Evolutionary conservation across 2,888 invertebrate genomes (phyloP).

Genomic region (Spodoptera littoralis): DNA sequence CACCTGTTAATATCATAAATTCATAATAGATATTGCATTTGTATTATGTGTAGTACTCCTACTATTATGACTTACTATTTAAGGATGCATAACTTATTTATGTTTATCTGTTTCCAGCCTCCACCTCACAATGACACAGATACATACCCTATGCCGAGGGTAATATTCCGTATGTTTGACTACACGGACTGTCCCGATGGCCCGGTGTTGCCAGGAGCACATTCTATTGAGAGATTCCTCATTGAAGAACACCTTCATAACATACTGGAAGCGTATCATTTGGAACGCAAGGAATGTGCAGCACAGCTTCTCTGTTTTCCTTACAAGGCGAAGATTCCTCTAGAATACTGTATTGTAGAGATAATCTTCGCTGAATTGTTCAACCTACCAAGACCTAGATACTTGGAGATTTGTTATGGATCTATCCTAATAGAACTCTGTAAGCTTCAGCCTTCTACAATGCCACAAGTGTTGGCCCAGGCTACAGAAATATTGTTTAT

Average conservation of each 20-base stretch:
- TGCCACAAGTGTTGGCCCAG: constrained; percentile 99
- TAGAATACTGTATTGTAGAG: constrained; percentile 99
- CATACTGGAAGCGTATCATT: constrained; percentile 95
- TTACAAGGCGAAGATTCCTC: constrained; percentile 97
- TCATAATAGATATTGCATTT: too few relatives aligned
- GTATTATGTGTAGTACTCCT: too few relatives aligned
- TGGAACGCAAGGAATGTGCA: constrained; percentile 98
- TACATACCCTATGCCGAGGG: constrained; percentile 97
- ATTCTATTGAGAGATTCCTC: constrained; percentile 98
- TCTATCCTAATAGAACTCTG: constrained; percentile 98
- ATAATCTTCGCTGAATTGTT: constrained; percentile 98
- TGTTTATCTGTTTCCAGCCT: constrained; percentile 87
- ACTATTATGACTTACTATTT: too few relatives aligned
- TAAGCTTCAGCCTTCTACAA: constrained; percentile 97
- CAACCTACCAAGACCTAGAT: constrained; percentile 96
- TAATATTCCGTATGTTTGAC: constrained; percentile 99
- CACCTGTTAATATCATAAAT: too few relatives aligned
- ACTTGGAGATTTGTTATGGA: constrained; percentile 97
- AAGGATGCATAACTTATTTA: too few relatives aligned
- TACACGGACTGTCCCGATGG: constrained; percentile 99
- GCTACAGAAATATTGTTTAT: constrained; percentile 99
- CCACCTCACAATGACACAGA: constrained; percentile 97
- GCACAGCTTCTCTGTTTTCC: constrained; percentile 97
- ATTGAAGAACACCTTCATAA: constrained; percentile 99
- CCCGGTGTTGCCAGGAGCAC: constrained; percentile 97